Evolutionary conservation across 2,888 invertebrate genomes (phyloP).

Genomic region (Aphelenchoides bicaudatus): DNA sequence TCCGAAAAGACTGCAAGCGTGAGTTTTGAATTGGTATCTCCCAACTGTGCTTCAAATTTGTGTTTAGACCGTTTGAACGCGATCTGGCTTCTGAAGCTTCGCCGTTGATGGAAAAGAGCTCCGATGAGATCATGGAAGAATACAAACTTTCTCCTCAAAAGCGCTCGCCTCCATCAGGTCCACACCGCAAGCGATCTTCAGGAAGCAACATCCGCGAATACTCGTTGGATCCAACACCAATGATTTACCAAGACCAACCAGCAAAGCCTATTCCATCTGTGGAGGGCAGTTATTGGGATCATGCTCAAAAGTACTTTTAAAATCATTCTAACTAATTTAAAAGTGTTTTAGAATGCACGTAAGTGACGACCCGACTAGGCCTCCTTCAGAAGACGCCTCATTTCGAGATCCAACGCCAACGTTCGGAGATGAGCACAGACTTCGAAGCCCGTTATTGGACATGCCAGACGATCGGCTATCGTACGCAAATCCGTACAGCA

Average conservation of each 20-base stretch:
- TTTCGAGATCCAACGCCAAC: slow-evolving; percentile 29
- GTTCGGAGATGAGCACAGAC: not conserved
- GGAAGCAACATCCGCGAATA: slow-evolving; percentile 11
- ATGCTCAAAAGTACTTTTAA: slow-evolving; percentile 5
- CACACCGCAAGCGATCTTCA: slow-evolving; percentile 15
- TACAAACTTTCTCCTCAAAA: slow-evolving; percentile 15
- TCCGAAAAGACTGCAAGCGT: slow-evolving; percentile 14
- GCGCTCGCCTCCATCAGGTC: slow-evolving; percentile 18
- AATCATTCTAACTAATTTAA: not conserved
- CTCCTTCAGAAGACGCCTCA: slow-evolving; percentile 38
- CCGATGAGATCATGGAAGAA: not conserved
- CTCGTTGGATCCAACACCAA: slow-evolving; percentile 11
- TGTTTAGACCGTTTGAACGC: slow-evolving; percentile 21
- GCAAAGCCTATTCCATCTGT: too few relatives aligned
- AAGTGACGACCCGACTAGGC: slow-evolving; percentile 36
- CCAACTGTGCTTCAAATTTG: too few relatives aligned
- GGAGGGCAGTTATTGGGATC: slow-evolving; percentile 16
- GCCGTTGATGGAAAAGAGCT: slow-evolving; percentile 15
- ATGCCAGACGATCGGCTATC: slow-evolving; percentile 29
- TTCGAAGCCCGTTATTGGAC: slow-evolving; percentile 15
- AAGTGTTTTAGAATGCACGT: slow-evolving; percentile 14
- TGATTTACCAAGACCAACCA: slow-evolving; percentile 10
- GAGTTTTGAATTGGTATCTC: not conserved
- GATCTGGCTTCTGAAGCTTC: slow-evolving; percentile 24
- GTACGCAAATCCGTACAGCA: slow-evolving; percentile 38